phyloP scores from a whole-genome alignment of 2,888 invertebrate genomes.

The Leptinotarsa peninsularis region DNA sequence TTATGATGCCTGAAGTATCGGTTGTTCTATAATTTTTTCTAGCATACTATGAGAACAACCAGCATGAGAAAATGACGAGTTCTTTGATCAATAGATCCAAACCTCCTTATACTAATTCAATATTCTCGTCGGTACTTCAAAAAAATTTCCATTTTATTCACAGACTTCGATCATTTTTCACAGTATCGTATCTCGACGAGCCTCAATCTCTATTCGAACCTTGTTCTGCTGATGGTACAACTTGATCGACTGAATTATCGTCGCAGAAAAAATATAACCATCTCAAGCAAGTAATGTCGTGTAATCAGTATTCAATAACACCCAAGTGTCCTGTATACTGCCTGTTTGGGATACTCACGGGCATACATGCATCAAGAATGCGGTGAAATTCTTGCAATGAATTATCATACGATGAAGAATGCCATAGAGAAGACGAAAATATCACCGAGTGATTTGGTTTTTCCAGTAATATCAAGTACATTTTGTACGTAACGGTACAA shows the following conservation, averaged over 20 bases:
- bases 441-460: neutral
- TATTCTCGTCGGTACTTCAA: too few relatives aligned
- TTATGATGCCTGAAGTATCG: too few relatives aligned
- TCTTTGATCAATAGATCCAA: too few relatives aligned
- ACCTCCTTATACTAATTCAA: too few relatives aligned
- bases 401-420: neutral
- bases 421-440: neutral
- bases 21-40: too few relatives aligned
- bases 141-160: too few relatives aligned
- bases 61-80: too few relatives aligned
- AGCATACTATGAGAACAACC: too few relatives aligned
- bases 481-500: too few relatives aligned
- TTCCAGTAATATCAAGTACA: too few relatives aligned
- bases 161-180: neutral
- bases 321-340: constrained; percentile 9
- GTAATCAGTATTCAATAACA: constrained; percentile 20
- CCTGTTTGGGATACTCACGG: constrained; percentile 5
- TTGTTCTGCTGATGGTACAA: constrained; percentile 6
- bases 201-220: constrained; percentile 4
- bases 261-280: constrained; percentile 4
- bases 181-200: neutral
- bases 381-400: neutral
- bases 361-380: constrained; percentile 11
- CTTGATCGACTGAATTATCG: constrained; percentile 13
- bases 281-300: constrained; percentile 1